phyloP scores from a whole-genome alignment of 2,888 invertebrate species.

The Patella ulyssiponensis region DNA sequence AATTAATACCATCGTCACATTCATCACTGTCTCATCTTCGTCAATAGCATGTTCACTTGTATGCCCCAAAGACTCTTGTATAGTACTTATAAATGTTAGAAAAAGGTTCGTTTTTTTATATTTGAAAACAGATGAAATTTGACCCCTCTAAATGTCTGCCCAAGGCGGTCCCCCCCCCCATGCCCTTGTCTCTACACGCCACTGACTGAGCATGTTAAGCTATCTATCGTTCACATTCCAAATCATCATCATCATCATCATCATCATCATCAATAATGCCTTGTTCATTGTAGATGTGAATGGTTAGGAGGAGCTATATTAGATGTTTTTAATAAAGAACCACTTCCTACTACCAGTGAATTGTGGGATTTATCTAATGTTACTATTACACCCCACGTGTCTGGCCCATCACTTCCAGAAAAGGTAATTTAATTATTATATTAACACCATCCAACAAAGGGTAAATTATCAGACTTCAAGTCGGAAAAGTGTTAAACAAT shows the following conservation, averaged over 20 bases:
- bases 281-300: conserved; percentile 57
- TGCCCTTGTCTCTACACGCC: too few relatives aligned
- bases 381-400: conserved; percentile 58
- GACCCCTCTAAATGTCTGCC: neutral
- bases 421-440: conserved; percentile 25
- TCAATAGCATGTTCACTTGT: too few relatives aligned
- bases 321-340: conserved; percentile 77
- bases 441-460: neutral
- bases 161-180: neutral
- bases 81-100: too few relatives aligned
- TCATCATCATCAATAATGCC: neutral
- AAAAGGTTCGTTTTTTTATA: too few relatives aligned
- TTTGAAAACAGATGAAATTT: neutral
- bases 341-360: conserved; percentile 73
- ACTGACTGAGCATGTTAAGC: too few relatives aligned
- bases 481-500: neutral
- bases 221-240: too few relatives aligned
- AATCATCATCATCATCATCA: neutral
- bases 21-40: too few relatives aligned
- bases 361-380: conserved; percentile 76
- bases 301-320: conserved; percentile 77
- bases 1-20: neutral
- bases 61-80: too few relatives aligned
- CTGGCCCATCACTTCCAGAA: conserved; percentile 37
- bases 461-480: neutral